Conservation (phyloP, 2,888 invertebrate genomes). For the Calliopum simillimum region DNA sequence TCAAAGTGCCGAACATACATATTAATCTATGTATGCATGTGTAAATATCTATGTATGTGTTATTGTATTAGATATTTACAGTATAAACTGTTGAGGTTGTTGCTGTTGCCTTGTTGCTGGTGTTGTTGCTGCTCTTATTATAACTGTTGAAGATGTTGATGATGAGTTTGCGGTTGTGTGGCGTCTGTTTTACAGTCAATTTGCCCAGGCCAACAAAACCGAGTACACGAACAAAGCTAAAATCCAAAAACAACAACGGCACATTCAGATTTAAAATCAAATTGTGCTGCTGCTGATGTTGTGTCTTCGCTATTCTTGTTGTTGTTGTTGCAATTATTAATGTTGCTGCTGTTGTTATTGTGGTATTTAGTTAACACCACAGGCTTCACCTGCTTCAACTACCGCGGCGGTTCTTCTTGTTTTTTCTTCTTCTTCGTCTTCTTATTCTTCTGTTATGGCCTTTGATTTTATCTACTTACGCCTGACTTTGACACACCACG, state of each 20-base stretch:
- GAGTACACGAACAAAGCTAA: neutral
- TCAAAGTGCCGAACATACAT: no score
- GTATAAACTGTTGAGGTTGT: neutral
- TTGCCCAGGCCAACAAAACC: constrained; percentile 8
- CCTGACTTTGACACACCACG: neutral
- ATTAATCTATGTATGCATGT: no score
- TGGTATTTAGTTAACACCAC: neutral
- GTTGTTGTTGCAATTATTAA: no score
- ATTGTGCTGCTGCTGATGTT: neutral
- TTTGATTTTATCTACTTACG: neutral
- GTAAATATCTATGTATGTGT: no score
- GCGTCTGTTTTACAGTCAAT: constrained; percentile 21
- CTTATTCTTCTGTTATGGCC: neutral
- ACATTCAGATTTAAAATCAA: constrained; percentile 9
- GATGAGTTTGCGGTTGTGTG: constrained; percentile 10
- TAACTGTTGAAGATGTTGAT: constrained; percentile 9
- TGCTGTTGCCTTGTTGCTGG: constrained; percentile 15
- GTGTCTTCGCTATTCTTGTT: no score
- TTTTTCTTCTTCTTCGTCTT: neutral
- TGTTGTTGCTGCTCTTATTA: neutral
- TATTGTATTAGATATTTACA: no score
- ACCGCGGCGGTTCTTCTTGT: neutral
- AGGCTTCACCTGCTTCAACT: neutral
- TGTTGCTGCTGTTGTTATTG: neutral
- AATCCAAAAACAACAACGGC: neutral